Base-by-base conservation (phyloP, 2,797 vertebrate genomes). In the Ispidina lecontei region DNA sequence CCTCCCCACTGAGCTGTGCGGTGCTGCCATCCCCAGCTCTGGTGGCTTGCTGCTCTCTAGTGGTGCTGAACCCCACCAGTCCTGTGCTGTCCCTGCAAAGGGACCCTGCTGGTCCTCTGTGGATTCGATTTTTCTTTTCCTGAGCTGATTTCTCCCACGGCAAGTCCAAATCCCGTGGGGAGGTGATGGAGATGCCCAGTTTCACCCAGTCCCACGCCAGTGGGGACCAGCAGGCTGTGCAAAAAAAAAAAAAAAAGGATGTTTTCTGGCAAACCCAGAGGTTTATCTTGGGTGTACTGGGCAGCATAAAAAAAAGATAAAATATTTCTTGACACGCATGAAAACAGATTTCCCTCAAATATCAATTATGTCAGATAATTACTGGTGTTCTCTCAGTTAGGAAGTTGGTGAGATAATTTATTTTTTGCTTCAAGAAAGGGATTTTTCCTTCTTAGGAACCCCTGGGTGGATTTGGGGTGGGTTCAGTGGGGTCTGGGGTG, bases 31-130 rank as follows among this genome's bases (percentile, higher is more conserved):
- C 73, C 0, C 6, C 4, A 15, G 4, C 8, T 1, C 29, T 12
- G 86, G 77, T 76, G 71, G 70, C 64, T 95, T 95, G 93, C 81
- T 23, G 94, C 91, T 90, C 93, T 67, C 88, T 95, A 86, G 88
- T 4, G 95, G 91, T 49, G 46, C 80, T 4, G 25, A 68, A 60
- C 54, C 43, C 9, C 1, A 0, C 4, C 6, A 37, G 4, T 31
- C 14, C 28, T 7, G 37, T 9, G 44, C 4, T 29, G 49, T 31
- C 14, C 3, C 31, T 56, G 65, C 47, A 7, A 52, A 12, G 37
- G 14, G 37, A 14, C 37, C 37, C 37, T 39, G 37, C 37, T 14
- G 37, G 37, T 39, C 37, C 37, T 39, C 3, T 14, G 37, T 39
- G 37, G 37, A 39, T 39, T 39, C 37, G 14, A 39, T 14, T 39